Percentiles rank a stretch among this genome's conserved stretches.
Evolutionary conservation across 92 coral and sea anemone species (phyloP).

Genomic region (Metridium senile): DNA sequence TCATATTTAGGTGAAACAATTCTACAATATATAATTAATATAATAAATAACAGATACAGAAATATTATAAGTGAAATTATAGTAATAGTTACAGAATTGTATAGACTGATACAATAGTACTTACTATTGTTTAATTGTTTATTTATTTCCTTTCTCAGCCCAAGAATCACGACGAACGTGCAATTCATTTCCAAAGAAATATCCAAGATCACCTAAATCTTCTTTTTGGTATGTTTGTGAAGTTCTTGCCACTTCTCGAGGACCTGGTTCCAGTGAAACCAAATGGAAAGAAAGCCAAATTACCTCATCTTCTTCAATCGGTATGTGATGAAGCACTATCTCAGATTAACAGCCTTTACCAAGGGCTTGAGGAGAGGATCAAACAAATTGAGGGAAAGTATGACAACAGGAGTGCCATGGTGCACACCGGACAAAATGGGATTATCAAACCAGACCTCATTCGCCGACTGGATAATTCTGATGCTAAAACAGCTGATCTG

Average conservation of each 20-base stretch:
- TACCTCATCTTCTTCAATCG: neutral
- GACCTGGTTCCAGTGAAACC: neutral
- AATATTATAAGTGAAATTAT: no score
- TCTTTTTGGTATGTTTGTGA: slow-evolving; percentile 1
- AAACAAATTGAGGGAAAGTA: neutral
- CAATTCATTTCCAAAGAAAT: slow-evolving; percentile 8
- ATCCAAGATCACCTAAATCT: slow-evolving; percentile 4
- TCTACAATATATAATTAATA: no score
- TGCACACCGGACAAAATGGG: neutral
- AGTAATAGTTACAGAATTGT: no score
- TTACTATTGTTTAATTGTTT: no score
- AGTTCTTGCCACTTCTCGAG: slow-evolving; percentile 6
- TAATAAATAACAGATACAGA: no score
- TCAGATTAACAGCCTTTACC: neutral
- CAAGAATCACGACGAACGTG: slow-evolving; percentile 21
- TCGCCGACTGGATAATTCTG: slow-evolving; percentile 45
- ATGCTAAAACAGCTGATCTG: slow-evolving; percentile 60
- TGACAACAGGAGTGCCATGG: neutral
- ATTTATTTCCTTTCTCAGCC: slow-evolving; percentile 1
- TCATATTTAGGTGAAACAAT: no score
- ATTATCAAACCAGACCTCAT: slow-evolving; percentile 20
- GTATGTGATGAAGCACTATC: neutral
- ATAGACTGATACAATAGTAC: no score
- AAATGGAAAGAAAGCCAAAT: slow-evolving; percentile 11
- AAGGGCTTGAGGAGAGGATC: slow-evolving; percentile 15